These are phyloP conservation scores for Ecdyonurus torrentis DNA, from an alignment of 2,888 invertebrate genomes.

Conservation along the genomic window DNA sequence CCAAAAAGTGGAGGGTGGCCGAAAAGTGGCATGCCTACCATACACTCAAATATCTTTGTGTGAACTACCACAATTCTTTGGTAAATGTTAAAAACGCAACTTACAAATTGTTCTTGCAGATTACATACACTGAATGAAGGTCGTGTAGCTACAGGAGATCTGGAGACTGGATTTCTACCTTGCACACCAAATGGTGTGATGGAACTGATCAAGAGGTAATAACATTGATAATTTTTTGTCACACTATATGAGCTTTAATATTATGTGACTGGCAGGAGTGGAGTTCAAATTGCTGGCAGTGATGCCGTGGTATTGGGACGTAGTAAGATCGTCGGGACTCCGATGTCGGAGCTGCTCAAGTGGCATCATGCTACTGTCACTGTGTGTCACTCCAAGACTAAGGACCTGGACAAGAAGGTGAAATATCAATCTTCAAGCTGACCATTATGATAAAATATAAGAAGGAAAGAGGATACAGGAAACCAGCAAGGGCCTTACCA, in stretches of 20 bases:
- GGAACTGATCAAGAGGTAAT: conserved; percentile 68
- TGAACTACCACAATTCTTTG: conserved; percentile 15
- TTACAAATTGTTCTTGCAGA: too few relatives aligned
- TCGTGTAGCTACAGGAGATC: conserved; percentile 72
- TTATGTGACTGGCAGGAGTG: conserved; percentile 32
- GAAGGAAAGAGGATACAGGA: too few relatives aligned
- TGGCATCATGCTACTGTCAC: conserved; percentile 97
- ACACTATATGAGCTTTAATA: neutral
- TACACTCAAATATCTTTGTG: neutral
- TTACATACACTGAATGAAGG: conserved; percentile 90
- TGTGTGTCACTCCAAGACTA: conserved; percentile 89
- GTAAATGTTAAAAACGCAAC: neutral
- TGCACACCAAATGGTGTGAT: conserved; percentile 95
- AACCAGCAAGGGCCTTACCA: too few relatives aligned
- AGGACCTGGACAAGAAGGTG: conserved; percentile 58
- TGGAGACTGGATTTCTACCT: conserved; percentile 69
- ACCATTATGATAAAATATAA: too few relatives aligned
- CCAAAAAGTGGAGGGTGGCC: too few relatives aligned
- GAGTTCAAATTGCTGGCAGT: conserved; percentile 60
- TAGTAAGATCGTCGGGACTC: conserved; percentile 96
- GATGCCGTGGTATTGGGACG: conserved; percentile 88
- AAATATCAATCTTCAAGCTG: conserved; percentile 13
- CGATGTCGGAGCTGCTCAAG: conserved; percentile 81
- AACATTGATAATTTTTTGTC: too few relatives aligned
- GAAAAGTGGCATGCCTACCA: too few relatives aligned